Evolutionary conservation across 2,113 vertebrate species (phyloP), one percentile per base, ranked within the genome.

Genomic region (Zosterops japonicus): DNA sequence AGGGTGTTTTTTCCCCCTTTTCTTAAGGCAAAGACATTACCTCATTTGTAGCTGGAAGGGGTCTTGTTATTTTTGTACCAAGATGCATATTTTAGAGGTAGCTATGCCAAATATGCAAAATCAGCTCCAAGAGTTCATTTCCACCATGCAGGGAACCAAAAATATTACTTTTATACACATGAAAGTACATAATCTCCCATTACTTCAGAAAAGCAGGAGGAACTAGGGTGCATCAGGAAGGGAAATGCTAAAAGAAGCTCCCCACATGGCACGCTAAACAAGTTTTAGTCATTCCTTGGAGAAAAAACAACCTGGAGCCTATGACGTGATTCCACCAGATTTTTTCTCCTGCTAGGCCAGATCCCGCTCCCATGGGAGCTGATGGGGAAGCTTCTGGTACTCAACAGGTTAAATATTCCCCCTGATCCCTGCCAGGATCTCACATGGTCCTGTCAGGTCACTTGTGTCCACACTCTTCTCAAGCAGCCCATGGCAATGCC

Each of bases 61-160:
- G 80, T 88, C 83, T 85, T 63, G 71, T 61, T 96, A 93, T 97
- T 94, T 96, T 93, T 77, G 52, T 70, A 90, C 64, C 22, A 15
- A 60, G 74, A 90, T 31, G 49, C 21, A 8, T 71, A 84, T 94
- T 95, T 93, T 89, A 75, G 70, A 92, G 49, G 79, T 21, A 2
- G 65, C 25, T 70, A 25, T 77, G 88, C 86, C 93, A 96, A 86
- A 86, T 89, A 83, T 29, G 72, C 77, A 78, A 96, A 90, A 90
- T 90, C 80, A 90, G 61, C 92, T 90, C 72, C 8, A 25, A 74
- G 68, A 88, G 72, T 53, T 97, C 79, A 86, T 90, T 93, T 83
- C 71, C 88, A 88, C 56, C 90, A 90, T 6, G 76, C 7, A 3
- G 65, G 57, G 72, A 93, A 90, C 80, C 47, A 89, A 49, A 94